Conservation (phyloP, 2,113 vertebrate genomes). For the Callithrix jacchus region DNA sequence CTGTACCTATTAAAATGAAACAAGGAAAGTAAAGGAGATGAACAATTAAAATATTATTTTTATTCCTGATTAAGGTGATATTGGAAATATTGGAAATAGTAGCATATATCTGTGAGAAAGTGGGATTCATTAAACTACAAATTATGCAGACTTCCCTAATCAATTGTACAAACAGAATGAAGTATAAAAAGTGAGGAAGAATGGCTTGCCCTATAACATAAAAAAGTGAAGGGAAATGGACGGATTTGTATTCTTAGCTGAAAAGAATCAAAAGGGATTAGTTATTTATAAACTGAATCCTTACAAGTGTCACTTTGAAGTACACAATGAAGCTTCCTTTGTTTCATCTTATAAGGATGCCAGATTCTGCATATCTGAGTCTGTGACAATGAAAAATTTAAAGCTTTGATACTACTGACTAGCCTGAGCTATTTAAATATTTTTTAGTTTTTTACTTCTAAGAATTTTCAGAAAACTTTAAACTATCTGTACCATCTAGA, state of each 20-base stretch:
- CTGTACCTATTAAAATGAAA: conserved; percentile 22
- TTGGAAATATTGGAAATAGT: not conserved
- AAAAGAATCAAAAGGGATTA: not conserved
- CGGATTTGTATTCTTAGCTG: not conserved
- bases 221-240: not conserved
- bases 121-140: not conserved
- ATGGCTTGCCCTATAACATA: not conserved
- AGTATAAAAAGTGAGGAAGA: not conserved
- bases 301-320: not conserved
- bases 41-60: not conserved
- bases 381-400: not conserved
- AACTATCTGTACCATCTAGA: not conserved
- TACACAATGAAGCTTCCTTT: not conserved
- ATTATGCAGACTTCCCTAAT: not conserved
- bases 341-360: not conserved
- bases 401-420: not conserved
- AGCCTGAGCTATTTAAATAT: not conserved
- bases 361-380: not conserved
- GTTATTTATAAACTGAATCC: not conserved
- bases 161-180: not conserved
- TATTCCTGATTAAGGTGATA: not conserved
- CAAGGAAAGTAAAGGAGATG: not conserved
- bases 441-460: not conserved
- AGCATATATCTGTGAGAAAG: not conserved
- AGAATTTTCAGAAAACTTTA: not conserved